phyloP scores from a whole-genome alignment of 2,888 invertebrate genomes.

The Ormyrus thymus region DNA sequence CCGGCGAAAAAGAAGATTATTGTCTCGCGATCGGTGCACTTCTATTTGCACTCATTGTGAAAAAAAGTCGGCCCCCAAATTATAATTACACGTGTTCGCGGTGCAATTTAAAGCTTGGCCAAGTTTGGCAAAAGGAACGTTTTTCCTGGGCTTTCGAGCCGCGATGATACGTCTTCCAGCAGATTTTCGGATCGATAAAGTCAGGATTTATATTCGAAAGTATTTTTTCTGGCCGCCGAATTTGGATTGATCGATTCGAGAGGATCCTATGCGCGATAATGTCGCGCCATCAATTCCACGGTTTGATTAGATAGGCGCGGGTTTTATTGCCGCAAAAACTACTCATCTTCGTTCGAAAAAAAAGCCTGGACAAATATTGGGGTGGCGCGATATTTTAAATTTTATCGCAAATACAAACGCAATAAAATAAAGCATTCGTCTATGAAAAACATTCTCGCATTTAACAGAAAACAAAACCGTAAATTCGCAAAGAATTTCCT shows the following conservation, averaged over 20 bases:
- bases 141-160: no score
- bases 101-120: no score
- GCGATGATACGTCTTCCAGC: conserved; percentile 21
- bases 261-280: conserved; percentile 64
- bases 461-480: no score
- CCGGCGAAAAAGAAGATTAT: conserved; percentile 49
- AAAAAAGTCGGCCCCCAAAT: not conserved
- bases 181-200: conserved; percentile 47
- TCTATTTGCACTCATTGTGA: not conserved
- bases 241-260: conserved; percentile 60
- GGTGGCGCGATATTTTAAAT: not conserved
- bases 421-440: not conserved
- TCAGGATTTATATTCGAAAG: conserved; percentile 49
- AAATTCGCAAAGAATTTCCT: no score
- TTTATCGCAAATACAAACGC: conserved; percentile 7
- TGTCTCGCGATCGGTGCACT: not conserved
- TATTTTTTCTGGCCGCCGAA: conserved; percentile 41
- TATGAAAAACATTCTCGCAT: not conserved
- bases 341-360: conserved; percentile 52
- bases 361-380: conserved; percentile 26
- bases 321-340: conserved; percentile 61
- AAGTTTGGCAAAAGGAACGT: no score
- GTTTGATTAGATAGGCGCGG: conserved; percentile 66
- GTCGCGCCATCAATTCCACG: conserved; percentile 63
- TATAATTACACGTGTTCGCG: no score